A percentile compares a stretch with the other conserved stretches of the same genome.
Conservation (phyloP, 1,140 invertebrate genomes). For the Oreohelix idahoensis region DNA sequence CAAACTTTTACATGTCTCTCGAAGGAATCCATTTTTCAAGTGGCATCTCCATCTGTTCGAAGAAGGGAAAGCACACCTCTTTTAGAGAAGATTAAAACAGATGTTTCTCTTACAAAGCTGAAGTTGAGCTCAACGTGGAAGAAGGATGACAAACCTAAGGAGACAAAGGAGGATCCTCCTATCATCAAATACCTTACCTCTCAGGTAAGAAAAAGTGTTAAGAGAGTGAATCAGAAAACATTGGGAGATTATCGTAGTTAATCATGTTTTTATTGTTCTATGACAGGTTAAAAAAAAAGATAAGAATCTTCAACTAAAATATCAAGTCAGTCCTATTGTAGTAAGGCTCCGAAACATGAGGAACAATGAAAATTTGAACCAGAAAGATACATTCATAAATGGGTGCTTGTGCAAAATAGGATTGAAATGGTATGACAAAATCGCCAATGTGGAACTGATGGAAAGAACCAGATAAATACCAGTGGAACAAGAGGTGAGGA, state of each 20-base stretch:
- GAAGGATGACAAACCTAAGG: slow-evolving; percentile 75
- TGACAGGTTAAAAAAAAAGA: too few species aligned
- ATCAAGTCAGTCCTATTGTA: too few species aligned
- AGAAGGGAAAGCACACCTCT: slow-evolving; percentile 71
- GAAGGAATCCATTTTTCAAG: slow-evolving; percentile 71
- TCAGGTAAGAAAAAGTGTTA: slow-evolving; percentile 55
- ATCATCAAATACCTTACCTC: slow-evolving; percentile 90
- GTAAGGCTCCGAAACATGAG: too few species aligned
- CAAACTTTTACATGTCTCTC: slow-evolving; percentile 26
- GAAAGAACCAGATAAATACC: too few species aligned
- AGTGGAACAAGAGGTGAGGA: too few species aligned
- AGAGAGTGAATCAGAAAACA: neutral
- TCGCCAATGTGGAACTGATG: too few species aligned
- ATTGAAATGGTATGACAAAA: too few species aligned
- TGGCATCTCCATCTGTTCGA: slow-evolving; percentile 61
- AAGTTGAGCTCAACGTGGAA: slow-evolving; percentile 70
- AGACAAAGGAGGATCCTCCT: slow-evolving; percentile 76
- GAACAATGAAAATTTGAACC: too few species aligned
- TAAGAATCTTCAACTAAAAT: too few species aligned
- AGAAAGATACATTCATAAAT: too few species aligned
- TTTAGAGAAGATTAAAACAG: slow-evolving; percentile 71
- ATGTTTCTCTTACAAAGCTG: slow-evolving; percentile 67
- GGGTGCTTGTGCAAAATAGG: too few species aligned
- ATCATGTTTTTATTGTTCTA: neutral
- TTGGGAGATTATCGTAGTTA: neutral